phyloP scores from a whole-genome alignment of 2,888 invertebrate species.

The Pristionchus maxplancki region DNA sequence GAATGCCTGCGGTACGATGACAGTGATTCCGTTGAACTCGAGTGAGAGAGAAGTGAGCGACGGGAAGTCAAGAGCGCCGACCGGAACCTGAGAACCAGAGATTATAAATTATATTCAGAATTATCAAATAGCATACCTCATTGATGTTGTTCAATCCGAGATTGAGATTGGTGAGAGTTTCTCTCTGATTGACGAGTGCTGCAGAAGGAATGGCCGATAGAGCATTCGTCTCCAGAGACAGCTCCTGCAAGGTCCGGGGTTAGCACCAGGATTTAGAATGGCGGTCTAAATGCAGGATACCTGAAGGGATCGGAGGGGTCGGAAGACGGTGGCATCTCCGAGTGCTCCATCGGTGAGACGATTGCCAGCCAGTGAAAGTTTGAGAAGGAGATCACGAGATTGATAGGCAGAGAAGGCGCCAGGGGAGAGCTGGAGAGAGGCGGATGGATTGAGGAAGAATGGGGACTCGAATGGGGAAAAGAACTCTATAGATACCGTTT shows the following conservation, averaged over 20 bases:
- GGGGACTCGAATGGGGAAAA: no score
- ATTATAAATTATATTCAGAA: not conserved
- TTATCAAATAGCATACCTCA: slow-evolving; percentile 57
- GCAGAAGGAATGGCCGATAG: slow-evolving; percentile 73
- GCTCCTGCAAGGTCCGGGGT: slow-evolving; percentile 62
- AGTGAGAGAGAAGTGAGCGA: slow-evolving; percentile 76
- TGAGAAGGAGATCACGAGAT: slow-evolving; percentile 70
- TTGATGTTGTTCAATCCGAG: slow-evolving; percentile 75
- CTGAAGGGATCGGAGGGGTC: slow-evolving; percentile 73
- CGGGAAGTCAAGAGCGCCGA: slow-evolving; percentile 77
- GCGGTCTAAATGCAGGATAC: slow-evolving; percentile 66
- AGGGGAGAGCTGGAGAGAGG: slow-evolving; percentile 60
- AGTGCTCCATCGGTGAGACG: slow-evolving; percentile 71
- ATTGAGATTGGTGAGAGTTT: slow-evolving; percentile 75
- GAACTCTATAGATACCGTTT: no score
- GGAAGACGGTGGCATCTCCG: slow-evolving; percentile 71
- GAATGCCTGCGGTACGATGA: slow-evolving; percentile 76
- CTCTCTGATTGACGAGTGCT: slow-evolving; percentile 71
- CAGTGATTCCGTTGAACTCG: slow-evolving; percentile 77
- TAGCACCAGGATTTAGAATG: not conserved
- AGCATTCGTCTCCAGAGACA: slow-evolving; percentile 76
- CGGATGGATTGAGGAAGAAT: no score
- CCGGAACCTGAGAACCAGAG: slow-evolving; percentile 68
- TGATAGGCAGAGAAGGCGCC: slow-evolving; percentile 70
- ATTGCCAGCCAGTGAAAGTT: slow-evolving; percentile 76